These are phyloP conservation scores for Philopedon plagiatum DNA, from an alignment of 2,888 invertebrate species.

Conservation along the genomic window DNA sequence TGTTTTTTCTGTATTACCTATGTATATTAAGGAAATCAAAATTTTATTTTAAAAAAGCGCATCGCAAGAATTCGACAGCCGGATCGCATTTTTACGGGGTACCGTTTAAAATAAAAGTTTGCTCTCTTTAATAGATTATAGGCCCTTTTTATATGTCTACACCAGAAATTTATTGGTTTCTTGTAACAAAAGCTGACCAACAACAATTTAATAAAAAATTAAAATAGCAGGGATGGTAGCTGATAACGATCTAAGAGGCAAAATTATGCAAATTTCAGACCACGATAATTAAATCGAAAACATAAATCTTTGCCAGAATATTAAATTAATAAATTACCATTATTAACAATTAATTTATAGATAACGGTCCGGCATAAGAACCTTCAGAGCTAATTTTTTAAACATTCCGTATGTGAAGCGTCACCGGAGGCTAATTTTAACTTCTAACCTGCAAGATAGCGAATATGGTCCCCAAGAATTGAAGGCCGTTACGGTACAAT, in stretches of 20 bases:
- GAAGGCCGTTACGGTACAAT: slow-evolving; percentile 34
- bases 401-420: neutral
- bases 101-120: too few relatives aligned
- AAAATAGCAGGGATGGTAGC: too few relatives aligned
- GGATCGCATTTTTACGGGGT: too few relatives aligned
- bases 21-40: too few relatives aligned
- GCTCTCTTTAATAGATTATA: too few relatives aligned
- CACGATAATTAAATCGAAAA: neutral
- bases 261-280: neutral
- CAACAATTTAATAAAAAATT: too few relatives aligned
- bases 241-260: neutral
- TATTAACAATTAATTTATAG: neutral
- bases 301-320: slow-evolving; percentile 1
- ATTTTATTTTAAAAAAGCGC: too few relatives aligned
- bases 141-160: too few relatives aligned
- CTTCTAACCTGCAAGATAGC: slow-evolving; percentile 18
- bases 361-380: neutral
- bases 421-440: neutral
- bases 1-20: too few relatives aligned
- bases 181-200: too few relatives aligned
- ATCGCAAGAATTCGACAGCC: too few relatives aligned
- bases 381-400: neutral
- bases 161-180: too few relatives aligned
- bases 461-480: slow-evolving; percentile 16
- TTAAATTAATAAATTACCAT: neutral